Conservation (phyloP, 2,113 vertebrate species). For the Muscicapa adusta region DNA sequence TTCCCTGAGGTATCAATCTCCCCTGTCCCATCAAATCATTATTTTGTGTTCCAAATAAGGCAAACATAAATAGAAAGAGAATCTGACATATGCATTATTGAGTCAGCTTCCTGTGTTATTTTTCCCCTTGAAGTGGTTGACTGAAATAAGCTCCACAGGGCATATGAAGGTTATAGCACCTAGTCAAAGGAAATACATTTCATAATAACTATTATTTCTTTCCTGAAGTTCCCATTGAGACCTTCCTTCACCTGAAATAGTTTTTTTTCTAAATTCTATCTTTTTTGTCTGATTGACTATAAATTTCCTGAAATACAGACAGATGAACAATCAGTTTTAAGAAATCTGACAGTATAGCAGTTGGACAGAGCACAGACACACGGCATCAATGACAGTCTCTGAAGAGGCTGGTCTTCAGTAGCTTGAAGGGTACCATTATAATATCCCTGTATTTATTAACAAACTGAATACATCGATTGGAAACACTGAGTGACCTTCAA, state of each 20-base stretch:
- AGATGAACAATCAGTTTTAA: neutral
- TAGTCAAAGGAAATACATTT: neutral
- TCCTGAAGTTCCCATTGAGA: neutral
- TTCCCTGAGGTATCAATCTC: neutral
- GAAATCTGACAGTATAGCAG: neutral
- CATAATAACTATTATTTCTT: neutral
- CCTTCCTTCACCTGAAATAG: neutral
- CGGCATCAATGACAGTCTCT: neutral
- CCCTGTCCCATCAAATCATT: neutral
- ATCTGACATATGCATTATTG: neutral
- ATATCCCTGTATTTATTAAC: neutral
- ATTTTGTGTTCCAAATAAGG: neutral
- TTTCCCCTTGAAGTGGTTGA: neutral
- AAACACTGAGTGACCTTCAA: neutral
- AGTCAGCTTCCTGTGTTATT: neutral
- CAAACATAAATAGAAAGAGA: neutral
- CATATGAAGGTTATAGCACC: neutral
- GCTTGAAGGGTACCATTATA: neutral
- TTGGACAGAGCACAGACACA: neutral
- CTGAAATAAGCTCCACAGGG: neutral
- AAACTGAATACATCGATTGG: neutral
- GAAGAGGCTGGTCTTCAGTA: neutral
- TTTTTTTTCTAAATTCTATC: neutral
- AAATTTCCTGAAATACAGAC: neutral
- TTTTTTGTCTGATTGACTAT: neutral